Evolutionary conservation across 2,113 vertebrate species (phyloP).

Genomic region (Zonotrichia leucophrys): DNA sequence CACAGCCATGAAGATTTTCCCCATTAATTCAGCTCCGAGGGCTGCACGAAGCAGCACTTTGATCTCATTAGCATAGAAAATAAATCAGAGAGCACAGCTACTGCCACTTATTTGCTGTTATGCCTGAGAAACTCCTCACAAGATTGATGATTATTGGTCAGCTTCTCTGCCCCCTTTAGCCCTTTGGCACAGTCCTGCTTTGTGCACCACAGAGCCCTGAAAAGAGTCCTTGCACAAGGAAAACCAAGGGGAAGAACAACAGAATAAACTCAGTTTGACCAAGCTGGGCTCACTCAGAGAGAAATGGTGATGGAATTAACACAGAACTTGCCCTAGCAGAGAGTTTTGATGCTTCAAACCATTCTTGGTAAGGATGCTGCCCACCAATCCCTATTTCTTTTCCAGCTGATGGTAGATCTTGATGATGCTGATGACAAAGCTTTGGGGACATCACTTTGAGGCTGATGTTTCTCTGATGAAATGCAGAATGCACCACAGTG

Average conservation of each 20-base stretch:
- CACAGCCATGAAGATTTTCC: background rate
- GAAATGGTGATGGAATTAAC: background rate
- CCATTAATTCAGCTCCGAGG: background rate
- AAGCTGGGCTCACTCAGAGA: background rate
- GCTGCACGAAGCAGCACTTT: background rate
- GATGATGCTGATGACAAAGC: background rate
- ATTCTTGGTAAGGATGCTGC: background rate
- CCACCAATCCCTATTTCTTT: background rate
- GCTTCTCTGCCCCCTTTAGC: background rate
- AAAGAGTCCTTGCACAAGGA: background rate
- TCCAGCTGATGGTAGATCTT: background rate
- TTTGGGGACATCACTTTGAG: background rate
- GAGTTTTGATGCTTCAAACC: background rate
- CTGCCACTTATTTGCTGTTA: background rate
- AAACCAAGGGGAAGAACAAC: background rate
- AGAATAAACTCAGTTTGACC: background rate
- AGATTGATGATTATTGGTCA: background rate
- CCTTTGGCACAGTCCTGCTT: background rate
- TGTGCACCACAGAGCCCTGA: background rate
- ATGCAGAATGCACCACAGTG: background rate
- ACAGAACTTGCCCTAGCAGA: background rate
- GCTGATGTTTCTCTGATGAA: background rate
- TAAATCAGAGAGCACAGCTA: background rate
- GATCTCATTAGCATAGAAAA: background rate
- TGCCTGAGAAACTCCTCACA: background rate